Percentiles rank a stretch among this genome's conserved stretches.
These are phyloP conservation scores for Archips xylosteana DNA, from an alignment of 2,888 invertebrate genomes.

Conservation along the genomic window DNA sequence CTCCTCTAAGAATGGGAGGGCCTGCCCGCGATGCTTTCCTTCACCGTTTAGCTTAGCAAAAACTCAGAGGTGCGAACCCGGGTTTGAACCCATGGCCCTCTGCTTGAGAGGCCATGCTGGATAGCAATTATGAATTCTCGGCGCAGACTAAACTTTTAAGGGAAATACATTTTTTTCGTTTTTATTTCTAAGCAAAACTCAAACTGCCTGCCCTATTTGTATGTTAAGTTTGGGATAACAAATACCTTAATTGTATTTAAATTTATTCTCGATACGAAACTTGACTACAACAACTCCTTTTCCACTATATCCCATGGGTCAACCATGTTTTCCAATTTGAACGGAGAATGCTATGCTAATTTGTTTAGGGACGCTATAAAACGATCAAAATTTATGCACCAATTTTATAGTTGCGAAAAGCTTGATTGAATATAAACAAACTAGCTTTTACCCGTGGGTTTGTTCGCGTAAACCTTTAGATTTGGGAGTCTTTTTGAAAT, in stretches of 20 bases:
- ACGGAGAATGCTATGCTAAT: slow-evolving; percentile 25
- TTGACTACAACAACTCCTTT: slow-evolving; percentile 4
- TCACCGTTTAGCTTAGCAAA: no score
- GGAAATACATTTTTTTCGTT: not conserved
- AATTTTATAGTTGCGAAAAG: not conserved
- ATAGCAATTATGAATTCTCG: no score
- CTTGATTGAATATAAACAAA: not conserved
- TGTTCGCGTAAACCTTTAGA: no score
- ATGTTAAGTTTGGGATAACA: not conserved
- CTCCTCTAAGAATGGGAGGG: no score
- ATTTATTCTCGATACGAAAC: slow-evolving; percentile 7
- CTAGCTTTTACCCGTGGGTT: no score
- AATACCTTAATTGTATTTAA: slow-evolving; percentile 8
- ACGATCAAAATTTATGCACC: not conserved
- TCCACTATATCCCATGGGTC: slow-evolving; percentile 1
- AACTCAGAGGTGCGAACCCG: no score
- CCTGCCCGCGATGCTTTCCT: no score
- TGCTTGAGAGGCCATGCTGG: no score
- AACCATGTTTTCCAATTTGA: slow-evolving; percentile 24
- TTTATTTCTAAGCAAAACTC: not conserved
- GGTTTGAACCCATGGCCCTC: no score
- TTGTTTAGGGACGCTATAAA: slow-evolving; percentile 5
- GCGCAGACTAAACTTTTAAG: no score
- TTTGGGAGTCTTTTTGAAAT: no score
- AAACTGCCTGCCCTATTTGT: not conserved